phyloP scores from a whole-genome alignment of 2,888 invertebrate species.

The Tineola bisselliella region DNA sequence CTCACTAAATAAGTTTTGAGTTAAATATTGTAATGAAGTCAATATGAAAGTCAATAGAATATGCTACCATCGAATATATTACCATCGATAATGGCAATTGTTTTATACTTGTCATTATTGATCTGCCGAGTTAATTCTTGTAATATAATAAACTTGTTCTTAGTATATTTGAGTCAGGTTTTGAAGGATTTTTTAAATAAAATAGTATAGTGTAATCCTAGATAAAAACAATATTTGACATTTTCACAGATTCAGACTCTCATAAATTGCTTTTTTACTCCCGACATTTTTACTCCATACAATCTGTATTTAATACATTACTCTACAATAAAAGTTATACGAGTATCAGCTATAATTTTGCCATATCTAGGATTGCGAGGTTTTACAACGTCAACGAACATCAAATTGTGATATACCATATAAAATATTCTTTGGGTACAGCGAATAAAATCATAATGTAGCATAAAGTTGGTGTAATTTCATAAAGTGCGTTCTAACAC shows the following conservation, averaged over 20 bases:
- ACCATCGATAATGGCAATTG: no score
- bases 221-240: not conserved
- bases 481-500: not conserved
- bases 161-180: no score
- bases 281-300: not conserved
- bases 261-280: not conserved
- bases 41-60: no score
- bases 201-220: not conserved
- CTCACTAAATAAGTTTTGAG: no score
- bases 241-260: no score
- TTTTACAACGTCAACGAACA: not conserved
- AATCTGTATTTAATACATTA: constrained; percentile 4
- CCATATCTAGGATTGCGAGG: constrained; percentile 3
- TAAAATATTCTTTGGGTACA: constrained; percentile 1
- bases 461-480: not conserved
- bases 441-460: not conserved
- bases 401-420: not conserved
- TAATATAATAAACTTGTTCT: no score
- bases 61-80: no score
- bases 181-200: no score
- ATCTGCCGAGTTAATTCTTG: no score
- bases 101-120: no score
- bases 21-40: no score
- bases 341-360: not conserved
- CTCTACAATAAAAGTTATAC: not conserved